phyloP scores from a whole-genome alignment of 2,113 vertebrate genomes.

The Pomatostomus ruficeps region DNA sequence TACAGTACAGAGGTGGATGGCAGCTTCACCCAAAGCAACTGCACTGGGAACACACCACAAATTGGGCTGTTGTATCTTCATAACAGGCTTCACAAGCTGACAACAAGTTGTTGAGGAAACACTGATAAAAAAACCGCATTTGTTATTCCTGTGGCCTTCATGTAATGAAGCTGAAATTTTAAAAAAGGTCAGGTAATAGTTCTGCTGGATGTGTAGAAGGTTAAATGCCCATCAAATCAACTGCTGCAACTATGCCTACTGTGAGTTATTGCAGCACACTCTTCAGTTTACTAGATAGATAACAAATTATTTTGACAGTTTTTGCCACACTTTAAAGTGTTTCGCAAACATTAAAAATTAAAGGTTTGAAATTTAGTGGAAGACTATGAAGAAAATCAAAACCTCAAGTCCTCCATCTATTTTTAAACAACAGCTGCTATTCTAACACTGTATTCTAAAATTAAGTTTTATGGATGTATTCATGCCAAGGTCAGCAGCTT shows the following conservation, averaged over 20 bases:
- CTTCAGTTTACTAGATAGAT: not conserved
- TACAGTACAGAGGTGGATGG: not conserved
- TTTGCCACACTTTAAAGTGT: not conserved
- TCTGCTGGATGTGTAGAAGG: not conserved
- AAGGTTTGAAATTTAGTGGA: not conserved
- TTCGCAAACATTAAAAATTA: not conserved
- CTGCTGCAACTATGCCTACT: not conserved
- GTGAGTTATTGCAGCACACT: not conserved
- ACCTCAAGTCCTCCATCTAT: not conserved
- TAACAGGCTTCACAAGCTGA: not conserved
- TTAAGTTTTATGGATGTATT: not conserved
- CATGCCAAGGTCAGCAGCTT: not conserved
- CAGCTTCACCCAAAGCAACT: not conserved
- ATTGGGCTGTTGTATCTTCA: not conserved
- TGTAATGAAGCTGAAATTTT: not conserved
- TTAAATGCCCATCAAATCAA: not conserved
- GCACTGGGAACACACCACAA: not conserved
- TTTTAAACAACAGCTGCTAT: not conserved
- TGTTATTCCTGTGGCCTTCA: not conserved
- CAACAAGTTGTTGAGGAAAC: not conserved
- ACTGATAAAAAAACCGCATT: not conserved
- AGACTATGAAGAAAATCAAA: not conserved
- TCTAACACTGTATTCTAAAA: not conserved
- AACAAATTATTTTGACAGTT: not conserved
- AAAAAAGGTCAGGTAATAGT: not conserved